These are phyloP conservation scores for Thamnophis sirtalis DNA, from an alignment of 2,113 vertebrate species.

Conservation along the genomic window DNA sequence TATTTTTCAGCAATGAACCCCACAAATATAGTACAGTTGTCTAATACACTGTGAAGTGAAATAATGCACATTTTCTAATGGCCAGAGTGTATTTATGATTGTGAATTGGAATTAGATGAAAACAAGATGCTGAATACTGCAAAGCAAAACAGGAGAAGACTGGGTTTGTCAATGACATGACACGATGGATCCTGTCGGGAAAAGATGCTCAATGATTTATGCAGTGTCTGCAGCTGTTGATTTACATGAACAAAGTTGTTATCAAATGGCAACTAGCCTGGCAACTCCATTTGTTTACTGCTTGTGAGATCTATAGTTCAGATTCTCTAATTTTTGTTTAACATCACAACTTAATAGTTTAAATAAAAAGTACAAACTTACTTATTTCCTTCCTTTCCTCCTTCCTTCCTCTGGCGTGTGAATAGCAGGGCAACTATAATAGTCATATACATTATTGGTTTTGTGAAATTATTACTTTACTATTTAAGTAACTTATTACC, in stretches of 20 bases:
- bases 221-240: not conserved
- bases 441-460: not conserved
- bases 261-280: conserved; percentile 18
- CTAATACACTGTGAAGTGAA: not conserved
- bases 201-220: not conserved
- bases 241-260: conserved; percentile 1
- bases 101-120: not conserved
- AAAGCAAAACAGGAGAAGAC: not conserved
- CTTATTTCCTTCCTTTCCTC: not conserved
- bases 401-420: not conserved
- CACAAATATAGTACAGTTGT: not conserved
- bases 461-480: not conserved
- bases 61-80: not conserved
- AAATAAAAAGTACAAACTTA: conserved; percentile 36
- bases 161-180: conserved; percentile 15
- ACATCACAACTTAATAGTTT: not conserved
- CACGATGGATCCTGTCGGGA: not conserved
- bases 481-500: not conserved
- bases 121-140: not conserved
- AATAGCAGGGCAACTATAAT: not conserved
- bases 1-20: not conserved
- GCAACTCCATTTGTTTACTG: not conserved
- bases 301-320: conserved; percentile 23
- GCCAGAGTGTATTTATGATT: not conserved
- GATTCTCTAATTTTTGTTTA: not conserved